Percentiles rank a stretch among this genome's conserved stretches.
Conservation (phyloP, 2,113 vertebrate genomes). For the Nesogale talazaci region DNA sequence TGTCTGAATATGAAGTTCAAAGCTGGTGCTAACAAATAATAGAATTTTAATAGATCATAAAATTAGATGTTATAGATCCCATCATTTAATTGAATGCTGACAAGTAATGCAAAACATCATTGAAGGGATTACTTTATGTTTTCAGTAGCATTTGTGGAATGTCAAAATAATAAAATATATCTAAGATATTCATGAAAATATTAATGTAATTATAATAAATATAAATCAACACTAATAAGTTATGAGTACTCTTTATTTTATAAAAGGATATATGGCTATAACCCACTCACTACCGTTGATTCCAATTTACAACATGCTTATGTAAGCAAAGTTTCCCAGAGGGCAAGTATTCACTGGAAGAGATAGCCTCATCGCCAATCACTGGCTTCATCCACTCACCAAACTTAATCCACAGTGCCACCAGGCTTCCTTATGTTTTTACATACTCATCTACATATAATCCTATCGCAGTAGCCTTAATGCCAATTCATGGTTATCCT, state of each 20-base stretch:
- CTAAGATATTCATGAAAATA: not conserved
- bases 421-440: too few relatives aligned
- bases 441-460: not conserved
- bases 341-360: too few relatives aligned
- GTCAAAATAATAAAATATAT: not conserved
- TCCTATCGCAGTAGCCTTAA: not conserved
- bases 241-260: not conserved
- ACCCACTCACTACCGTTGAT: too few relatives aligned
- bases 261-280: not conserved
- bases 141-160: not conserved
- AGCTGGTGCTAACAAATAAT: not conserved
- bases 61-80: not conserved
- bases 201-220: not conserved
- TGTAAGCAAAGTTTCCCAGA: too few relatives aligned
- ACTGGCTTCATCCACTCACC: too few relatives aligned
- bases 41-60: constrained; percentile 16
- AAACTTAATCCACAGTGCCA: not conserved
- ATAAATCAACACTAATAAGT: not conserved
- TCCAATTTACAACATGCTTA: too few relatives aligned
- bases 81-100: constrained; percentile 42
- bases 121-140: not conserved
- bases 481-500: not conserved
- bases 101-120: constrained; percentile 3
- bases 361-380: too few relatives aligned
- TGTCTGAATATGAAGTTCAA: constrained; percentile 38